Percentiles rank a stretch among this genome's conserved stretches.
Evolutionary conservation across 2,113 vertebrate genomes (phyloP).

Genomic region (Nesoenas mayeri): DNA sequence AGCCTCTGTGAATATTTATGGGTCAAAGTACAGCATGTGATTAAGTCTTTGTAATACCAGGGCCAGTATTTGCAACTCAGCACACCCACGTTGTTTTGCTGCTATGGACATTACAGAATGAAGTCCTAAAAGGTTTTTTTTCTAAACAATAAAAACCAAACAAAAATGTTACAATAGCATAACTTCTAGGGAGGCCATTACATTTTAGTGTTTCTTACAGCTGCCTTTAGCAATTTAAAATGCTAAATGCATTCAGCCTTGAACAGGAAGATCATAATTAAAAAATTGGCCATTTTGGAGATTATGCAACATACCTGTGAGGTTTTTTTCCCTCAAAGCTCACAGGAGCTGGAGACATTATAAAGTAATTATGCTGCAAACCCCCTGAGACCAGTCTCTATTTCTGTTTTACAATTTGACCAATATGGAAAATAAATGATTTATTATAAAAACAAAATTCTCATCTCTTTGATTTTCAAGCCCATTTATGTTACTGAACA

Average conservation of each 20-base stretch:
- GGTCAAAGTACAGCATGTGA: neutral
- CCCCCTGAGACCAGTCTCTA: neutral
- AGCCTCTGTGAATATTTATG: neutral
- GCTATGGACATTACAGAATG: neutral
- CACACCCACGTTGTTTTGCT: neutral
- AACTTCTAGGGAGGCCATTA: neutral
- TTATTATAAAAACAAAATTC: neutral
- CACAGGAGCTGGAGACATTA: neutral
- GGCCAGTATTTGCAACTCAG: neutral
- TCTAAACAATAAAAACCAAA: neutral
- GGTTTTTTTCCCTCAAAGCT: neutral
- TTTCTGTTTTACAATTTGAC: neutral
- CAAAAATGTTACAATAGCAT: neutral
- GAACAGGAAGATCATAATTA: neutral
- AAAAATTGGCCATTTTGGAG: neutral
- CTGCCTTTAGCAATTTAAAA: neutral
- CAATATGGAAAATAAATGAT: neutral
- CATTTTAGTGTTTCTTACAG: neutral
- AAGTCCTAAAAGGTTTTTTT: neutral
- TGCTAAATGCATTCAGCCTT: neutral
- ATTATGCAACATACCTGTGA: neutral
- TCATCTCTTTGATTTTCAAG: neutral
- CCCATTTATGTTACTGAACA: neutral
- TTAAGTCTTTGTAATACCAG: neutral
- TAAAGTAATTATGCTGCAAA: neutral